Conservation (phyloP, 2,888 invertebrate species). For the Glomeris marginata region DNA sequence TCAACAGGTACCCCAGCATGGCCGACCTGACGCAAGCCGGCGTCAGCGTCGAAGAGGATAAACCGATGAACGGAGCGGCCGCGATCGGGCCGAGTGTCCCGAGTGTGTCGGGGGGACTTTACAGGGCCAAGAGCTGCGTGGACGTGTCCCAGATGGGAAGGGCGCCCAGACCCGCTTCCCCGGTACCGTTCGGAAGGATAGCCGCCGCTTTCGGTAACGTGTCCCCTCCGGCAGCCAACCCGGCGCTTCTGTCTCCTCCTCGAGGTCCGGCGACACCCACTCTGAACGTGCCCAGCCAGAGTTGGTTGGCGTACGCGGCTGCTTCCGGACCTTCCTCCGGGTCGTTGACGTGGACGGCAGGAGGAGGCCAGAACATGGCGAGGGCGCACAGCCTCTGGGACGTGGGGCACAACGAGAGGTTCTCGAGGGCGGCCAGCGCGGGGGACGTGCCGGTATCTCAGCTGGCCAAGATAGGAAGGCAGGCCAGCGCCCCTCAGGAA, state of each 20-base stretch:
- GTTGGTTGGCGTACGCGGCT: not conserved
- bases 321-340: not conserved
- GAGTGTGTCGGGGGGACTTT: not conserved
- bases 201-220: too few relatives aligned
- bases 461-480: not conserved
- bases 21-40: constrained; percentile 10
- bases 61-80: not conserved
- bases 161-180: too few relatives aligned
- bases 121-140: constrained; percentile 13
- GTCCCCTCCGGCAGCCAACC: too few relatives aligned
- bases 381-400: constrained; percentile 15
- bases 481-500: too few relatives aligned
- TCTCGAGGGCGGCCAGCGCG: constrained; percentile 6
- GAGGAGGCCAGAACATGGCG: not conserved
- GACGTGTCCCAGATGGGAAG: constrained; percentile 14
- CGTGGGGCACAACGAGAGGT: constrained; percentile 11
- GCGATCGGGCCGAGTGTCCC: not conserved
- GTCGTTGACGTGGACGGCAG: not conserved
- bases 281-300: not conserved
- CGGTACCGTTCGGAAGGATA: too few relatives aligned
- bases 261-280: not conserved
- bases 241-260: too few relatives aligned
- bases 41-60: not conserved
- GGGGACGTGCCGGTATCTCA: constrained; percentile 8
- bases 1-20: constrained; percentile 10